Percentiles rank a stretch among this genome's conserved stretches.
These are phyloP conservation scores for Mirounga angustirostris DNA, from an alignment of 2,113 vertebrate species.

Conservation along the genomic window DNA sequence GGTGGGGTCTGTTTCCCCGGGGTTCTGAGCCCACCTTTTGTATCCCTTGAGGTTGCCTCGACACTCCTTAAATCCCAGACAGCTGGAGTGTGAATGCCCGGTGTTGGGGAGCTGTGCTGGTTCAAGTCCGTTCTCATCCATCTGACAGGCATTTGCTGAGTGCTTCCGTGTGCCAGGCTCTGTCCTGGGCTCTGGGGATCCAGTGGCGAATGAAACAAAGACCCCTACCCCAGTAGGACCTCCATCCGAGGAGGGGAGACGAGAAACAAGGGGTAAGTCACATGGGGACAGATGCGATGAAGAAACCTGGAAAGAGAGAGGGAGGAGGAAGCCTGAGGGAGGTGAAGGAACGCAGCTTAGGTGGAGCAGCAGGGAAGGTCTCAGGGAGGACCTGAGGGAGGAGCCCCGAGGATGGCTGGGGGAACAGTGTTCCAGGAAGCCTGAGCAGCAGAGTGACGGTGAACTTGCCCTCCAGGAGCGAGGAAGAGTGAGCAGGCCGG, in stretches of 20 bases:
- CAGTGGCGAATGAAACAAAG: background rate
- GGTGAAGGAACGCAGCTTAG: background rate
- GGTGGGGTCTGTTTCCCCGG: background rate
- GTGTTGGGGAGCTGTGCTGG: background rate
- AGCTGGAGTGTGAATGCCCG: background rate
- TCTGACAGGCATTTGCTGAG: no score
- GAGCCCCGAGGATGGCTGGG: background rate
- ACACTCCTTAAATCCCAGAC: background rate
- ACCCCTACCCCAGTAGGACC: background rate
- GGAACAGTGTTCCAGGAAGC: background rate
- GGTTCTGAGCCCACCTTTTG: background rate
- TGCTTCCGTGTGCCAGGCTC: background rate
- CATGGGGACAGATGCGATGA: background rate
- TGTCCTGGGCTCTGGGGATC: background rate
- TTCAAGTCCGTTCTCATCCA: background rate
- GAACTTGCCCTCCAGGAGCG: background rate
- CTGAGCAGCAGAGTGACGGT: background rate
- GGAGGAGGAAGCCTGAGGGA: background rate
- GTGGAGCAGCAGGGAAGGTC: background rate
- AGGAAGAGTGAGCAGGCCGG: background rate
- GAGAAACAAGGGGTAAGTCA: background rate
- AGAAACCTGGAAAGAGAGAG: background rate
- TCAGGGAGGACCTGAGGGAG: background rate
- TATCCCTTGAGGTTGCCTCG: background rate
- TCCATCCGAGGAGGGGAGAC: background rate